Evolutionary conservation across 2,113 vertebrate species (phyloP).

Genomic region (Dipodomys spectabilis): DNA sequence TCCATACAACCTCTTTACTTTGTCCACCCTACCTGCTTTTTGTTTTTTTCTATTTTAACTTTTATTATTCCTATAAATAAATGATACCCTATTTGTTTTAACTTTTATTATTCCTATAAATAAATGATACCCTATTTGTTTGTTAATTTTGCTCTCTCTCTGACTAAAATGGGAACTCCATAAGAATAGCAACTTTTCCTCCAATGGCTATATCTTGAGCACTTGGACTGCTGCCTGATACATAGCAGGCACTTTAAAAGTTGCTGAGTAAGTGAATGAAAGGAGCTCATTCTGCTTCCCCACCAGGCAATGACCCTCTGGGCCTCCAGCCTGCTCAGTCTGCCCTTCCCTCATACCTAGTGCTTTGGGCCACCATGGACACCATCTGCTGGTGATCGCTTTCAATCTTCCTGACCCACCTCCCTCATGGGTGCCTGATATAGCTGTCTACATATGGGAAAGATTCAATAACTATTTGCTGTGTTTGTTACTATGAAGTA

Average conservation of each 20-base stretch:
- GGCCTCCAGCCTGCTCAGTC: not conserved
- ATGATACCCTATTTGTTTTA: not conserved
- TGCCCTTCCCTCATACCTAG: not conserved
- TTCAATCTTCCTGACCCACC: not conserved
- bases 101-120: not conserved
- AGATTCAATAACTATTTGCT: not conserved
- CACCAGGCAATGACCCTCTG: not conserved
- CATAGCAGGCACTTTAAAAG: not conserved
- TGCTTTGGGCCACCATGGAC: not conserved
- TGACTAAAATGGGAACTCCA: not conserved
- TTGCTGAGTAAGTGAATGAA: not conserved
- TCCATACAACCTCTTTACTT: not conserved
- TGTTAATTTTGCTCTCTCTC: not conserved
- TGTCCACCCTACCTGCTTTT: not conserved
- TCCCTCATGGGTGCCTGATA: not conserved
- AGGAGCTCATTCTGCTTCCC: not conserved
- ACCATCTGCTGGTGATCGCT: not conserved
- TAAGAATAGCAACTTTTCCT: not conserved
- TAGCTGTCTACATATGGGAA: not conserved
- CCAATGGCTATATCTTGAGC: not conserved
- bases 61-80: slow-evolving; percentile 21
- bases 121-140: not conserved
- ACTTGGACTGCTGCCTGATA: not conserved
- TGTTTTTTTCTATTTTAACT: not conserved
- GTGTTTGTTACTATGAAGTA: not conserved